Percentiles rank a stretch among this genome's conserved stretches.
These are phyloP conservation scores for Morone chrysops DNA, from an alignment of 2,113 vertebrate species.

Conservation along the genomic window DNA sequence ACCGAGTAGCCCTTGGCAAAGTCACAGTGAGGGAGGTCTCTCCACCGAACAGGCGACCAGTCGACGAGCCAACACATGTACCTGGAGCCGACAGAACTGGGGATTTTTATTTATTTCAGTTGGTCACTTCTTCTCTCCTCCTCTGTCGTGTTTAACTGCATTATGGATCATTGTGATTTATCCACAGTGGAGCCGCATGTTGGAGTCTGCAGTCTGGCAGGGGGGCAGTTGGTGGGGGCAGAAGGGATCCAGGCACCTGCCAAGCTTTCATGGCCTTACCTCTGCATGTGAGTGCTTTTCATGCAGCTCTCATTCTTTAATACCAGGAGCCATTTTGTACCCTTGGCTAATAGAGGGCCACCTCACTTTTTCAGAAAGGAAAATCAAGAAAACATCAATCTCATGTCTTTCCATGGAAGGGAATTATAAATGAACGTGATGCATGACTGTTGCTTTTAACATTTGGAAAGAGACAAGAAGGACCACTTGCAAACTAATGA, in stretches of 20 bases:
- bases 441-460: conserved; percentile 68
- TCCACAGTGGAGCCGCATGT: conserved; percentile 78
- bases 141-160: conserved; percentile 59
- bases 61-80: conserved; percentile 70
- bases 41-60: conserved; percentile 68
- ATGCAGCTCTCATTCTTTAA: conserved; percentile 80
- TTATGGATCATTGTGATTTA: conserved; percentile 83
- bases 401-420: conserved; percentile 57
- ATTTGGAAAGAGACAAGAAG: conserved; percentile 67
- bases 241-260: conserved; percentile 87
- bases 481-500: conserved; percentile 84
- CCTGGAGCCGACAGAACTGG: conserved; percentile 68
- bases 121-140: conserved; percentile 67
- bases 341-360: conserved; percentile 78
- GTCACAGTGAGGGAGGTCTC: conserved; percentile 82
- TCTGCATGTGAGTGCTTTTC: conserved; percentile 82
- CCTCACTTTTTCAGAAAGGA: conserved; percentile 75
- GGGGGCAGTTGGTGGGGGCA: conserved; percentile 84
- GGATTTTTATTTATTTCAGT: conserved; percentile 77
- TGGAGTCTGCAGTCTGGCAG: conserved; percentile 87
- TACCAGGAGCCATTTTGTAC: conserved; percentile 92
- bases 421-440: conserved; percentile 66
- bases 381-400: conserved; percentile 64
- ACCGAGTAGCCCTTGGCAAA: conserved; percentile 82
- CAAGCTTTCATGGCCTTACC: conserved; percentile 88